phyloP scores from a whole-genome alignment of 2,888 invertebrate genomes.

The Melipona bicolor region DNA sequence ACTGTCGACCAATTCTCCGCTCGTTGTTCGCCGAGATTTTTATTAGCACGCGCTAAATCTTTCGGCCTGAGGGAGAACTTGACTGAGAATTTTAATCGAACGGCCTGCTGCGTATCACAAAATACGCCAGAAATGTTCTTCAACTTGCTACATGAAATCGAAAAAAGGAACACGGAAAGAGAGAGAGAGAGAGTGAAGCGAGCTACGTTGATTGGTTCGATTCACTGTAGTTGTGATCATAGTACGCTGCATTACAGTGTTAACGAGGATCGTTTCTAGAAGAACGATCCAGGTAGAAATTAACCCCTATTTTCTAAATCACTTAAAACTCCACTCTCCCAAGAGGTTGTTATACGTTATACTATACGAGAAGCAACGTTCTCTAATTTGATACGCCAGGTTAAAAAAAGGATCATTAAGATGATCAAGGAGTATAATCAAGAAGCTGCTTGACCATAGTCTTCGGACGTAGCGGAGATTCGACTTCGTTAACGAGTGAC shows the following conservation, averaged over 20 bases:
- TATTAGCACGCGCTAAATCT: background rate
- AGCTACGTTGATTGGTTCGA: conserved; percentile 1
- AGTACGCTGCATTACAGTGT: background rate
- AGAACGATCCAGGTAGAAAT: background rate
- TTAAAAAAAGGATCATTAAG: background rate
- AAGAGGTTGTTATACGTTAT: background rate
- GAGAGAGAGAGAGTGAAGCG: background rate
- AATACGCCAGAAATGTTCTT: background rate
- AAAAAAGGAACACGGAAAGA: background rate
- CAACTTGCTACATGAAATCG: background rate
- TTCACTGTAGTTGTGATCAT: background rate
- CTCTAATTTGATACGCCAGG: background rate
- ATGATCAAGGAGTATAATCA: background rate
- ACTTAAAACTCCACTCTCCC: background rate
- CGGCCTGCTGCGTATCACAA: background rate
- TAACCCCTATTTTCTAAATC: conserved; percentile 6
- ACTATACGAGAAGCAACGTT: background rate
- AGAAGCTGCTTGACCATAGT: background rate
- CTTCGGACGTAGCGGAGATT: background rate
- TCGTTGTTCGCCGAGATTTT: conserved; percentile 1
- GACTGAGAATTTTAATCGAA: background rate
- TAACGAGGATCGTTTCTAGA: conserved; percentile 22
- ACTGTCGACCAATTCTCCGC: background rate
- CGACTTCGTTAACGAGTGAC: background rate
- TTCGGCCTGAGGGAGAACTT: background rate